Percentiles rank a stretch among this genome's conserved stretches.
Evolutionary conservation across 1,140 invertebrate genomes (phyloP).

Genomic region (Stegodyphus dumicola): DNA sequence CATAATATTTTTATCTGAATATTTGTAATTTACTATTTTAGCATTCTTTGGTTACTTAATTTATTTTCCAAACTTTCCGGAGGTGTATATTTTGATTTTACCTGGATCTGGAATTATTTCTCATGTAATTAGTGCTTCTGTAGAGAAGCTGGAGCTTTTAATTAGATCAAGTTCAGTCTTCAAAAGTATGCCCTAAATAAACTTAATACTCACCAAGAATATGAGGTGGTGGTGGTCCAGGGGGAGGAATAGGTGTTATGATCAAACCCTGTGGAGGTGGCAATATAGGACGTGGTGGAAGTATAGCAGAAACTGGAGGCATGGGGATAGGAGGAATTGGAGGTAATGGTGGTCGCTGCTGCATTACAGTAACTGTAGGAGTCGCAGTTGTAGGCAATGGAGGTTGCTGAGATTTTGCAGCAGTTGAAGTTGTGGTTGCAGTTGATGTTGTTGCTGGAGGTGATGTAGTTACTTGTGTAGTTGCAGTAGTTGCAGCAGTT

Average conservation of each 20-base stretch:
- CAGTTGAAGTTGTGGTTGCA: conserved; percentile 63
- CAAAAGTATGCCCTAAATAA: not conserved
- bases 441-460: conserved; percentile 60
- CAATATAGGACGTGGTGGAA: conserved; percentile 58
- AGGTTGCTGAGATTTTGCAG: conserved; percentile 63
- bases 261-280: conserved; percentile 59
- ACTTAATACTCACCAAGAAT: conserved; percentile 72
- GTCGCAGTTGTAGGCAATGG: conserved; percentile 63
- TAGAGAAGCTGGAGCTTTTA: too few species aligned
- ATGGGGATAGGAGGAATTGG: conserved; percentile 72
- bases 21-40: too few species aligned
- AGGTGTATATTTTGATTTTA: too few species aligned
- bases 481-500: conserved; percentile 27
- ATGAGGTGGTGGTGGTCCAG: conserved; percentile 72
- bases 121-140: too few species aligned
- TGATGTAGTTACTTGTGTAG: conserved; percentile 56
- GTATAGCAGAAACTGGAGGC: conserved; percentile 66
- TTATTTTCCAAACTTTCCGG: too few species aligned
- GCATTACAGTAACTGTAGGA: conserved; percentile 11
- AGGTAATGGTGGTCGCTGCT: conserved; percentile 63
- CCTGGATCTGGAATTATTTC: too few species aligned
- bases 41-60: too few species aligned
- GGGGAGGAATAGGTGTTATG: conserved; percentile 67
- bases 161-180: not conserved
- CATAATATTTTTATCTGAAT: too few species aligned